These are phyloP conservation scores for Macroteleia sp. DNA, from an alignment of 2,888 invertebrate genomes.

Conservation along the genomic window DNA sequence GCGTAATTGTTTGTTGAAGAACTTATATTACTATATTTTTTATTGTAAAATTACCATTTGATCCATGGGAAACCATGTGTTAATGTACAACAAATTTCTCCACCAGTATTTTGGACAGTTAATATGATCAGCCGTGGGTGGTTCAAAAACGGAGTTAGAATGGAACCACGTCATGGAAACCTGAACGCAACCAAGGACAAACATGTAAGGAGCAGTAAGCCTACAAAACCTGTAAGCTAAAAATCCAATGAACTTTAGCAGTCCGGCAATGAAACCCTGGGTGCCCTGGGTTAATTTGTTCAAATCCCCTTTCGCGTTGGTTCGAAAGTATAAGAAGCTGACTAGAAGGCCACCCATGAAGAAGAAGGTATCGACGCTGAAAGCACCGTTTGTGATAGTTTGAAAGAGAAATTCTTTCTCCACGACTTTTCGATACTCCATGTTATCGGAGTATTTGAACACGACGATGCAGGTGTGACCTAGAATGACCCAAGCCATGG, in stretches of 20 bases:
- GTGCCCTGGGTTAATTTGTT: slow-evolving; percentile 85
- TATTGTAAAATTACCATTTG: slow-evolving; percentile 89
- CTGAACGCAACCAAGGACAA: slow-evolving; percentile 92
- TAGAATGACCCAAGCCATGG: slow-evolving; percentile 84
- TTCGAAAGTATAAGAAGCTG: slow-evolving; percentile 93
- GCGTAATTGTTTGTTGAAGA: too few relatives aligned
- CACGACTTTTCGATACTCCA: slow-evolving; percentile 81
- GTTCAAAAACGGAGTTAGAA: slow-evolving; percentile 92
- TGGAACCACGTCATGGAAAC: slow-evolving; percentile 95
- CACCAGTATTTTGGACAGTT: slow-evolving; percentile 95
- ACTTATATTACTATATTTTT: too few relatives aligned
- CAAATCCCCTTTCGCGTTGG: slow-evolving; percentile 85
- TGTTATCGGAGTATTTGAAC: slow-evolving; percentile 93
- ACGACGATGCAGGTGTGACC: slow-evolving; percentile 87
- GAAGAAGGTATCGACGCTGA: slow-evolving; percentile 84
- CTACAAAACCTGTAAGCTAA: slow-evolving; percentile 89
- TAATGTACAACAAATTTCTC: slow-evolving; percentile 94
- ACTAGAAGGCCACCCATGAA: slow-evolving; percentile 90
- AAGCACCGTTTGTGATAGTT: slow-evolving; percentile 83
- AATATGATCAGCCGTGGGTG: slow-evolving; percentile 91
- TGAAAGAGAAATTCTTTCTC: slow-evolving; percentile 83
- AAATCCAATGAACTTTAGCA: slow-evolving; percentile 88
- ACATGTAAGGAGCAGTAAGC: slow-evolving; percentile 92
- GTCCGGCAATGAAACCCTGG: slow-evolving; percentile 78
- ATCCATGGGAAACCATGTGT: slow-evolving; percentile 92